Evolutionary conservation across 2,113 vertebrate genomes (phyloP).

Genomic region (Ailuropoda melanoleuca): DNA sequence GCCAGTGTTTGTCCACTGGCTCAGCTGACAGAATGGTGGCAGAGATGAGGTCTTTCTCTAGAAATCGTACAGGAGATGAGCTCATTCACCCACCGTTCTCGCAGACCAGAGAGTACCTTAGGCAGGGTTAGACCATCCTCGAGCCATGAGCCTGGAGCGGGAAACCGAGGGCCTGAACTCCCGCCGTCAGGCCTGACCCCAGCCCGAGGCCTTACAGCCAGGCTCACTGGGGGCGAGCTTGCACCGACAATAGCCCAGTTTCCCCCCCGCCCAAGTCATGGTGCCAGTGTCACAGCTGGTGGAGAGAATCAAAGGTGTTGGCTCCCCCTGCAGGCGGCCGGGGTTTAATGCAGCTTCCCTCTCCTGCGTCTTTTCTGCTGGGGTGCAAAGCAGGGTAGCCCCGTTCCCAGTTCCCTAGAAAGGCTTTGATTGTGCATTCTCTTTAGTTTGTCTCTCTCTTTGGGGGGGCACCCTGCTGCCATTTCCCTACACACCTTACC

Average conservation of each 20-base stretch:
- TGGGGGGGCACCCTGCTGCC: background rate
- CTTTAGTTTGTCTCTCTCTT: background rate
- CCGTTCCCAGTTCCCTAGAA: background rate
- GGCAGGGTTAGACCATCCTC: background rate
- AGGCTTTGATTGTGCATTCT: background rate
- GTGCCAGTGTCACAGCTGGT: background rate
- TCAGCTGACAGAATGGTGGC: fast-evolving
- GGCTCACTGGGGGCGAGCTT: background rate
- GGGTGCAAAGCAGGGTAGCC: too few species aligned
- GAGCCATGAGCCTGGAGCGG: background rate
- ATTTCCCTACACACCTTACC: background rate
- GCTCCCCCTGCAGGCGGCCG: background rate
- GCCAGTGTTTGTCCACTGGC: background rate
- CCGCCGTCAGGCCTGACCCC: background rate
- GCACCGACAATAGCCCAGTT: background rate
- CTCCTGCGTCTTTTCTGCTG: background rate
- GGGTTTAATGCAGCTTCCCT: background rate
- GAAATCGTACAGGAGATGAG: background rate
- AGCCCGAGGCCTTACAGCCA: background rate
- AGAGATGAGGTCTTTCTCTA: background rate
- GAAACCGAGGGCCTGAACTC: background rate
- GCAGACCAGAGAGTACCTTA: background rate
- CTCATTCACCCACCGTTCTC: background rate
- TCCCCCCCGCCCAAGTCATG: background rate
- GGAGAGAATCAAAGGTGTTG: background rate